Evolutionary conservation across 2,113 vertebrate species (phyloP).

Genomic region (Reinhardtius hippoglossoides): DNA sequence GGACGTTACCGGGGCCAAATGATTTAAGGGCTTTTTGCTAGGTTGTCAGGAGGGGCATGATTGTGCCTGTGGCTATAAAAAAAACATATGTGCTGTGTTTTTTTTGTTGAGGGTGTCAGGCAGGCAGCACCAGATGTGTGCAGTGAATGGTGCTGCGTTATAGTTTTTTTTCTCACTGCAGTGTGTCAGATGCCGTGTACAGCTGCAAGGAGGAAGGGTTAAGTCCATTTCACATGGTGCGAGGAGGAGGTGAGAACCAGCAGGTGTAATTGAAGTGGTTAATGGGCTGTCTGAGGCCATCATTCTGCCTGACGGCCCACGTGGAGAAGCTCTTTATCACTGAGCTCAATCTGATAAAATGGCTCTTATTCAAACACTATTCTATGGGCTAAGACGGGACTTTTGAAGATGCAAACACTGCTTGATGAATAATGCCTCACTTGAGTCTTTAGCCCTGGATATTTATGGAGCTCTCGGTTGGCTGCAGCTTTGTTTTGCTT

Average conservation of each 20-base stretch:
- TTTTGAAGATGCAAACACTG: constrained; percentile 27
- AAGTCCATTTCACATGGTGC: constrained; percentile 59
- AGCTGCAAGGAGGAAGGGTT: constrained; percentile 56
- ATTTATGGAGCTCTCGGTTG: constrained; percentile 23
- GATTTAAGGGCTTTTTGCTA: constrained; percentile 69
- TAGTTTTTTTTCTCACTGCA: constrained; percentile 57
- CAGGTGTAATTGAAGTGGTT: constrained; percentile 69
- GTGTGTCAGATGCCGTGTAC: constrained; percentile 56
- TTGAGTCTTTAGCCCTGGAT: constrained; percentile 7
- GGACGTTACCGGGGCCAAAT: constrained; percentile 67
- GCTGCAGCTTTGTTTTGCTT: constrained; percentile 18
- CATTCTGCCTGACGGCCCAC: constrained; percentile 31
- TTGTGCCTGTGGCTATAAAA: constrained; percentile 71
- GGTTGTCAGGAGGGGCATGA: constrained; percentile 68
- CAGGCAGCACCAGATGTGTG: constrained; percentile 73
- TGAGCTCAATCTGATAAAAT: constrained; percentile 34
- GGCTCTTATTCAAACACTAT: constrained; percentile 6
- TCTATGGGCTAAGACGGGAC: background rate
- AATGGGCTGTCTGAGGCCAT: constrained; percentile 66
- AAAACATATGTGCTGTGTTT: constrained; percentile 68
- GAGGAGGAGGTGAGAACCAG: constrained; percentile 70
- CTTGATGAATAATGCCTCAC: constrained; percentile 24
- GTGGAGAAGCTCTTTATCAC: constrained; percentile 46
- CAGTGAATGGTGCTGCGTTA: constrained; percentile 50
- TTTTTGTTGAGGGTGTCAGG: constrained; percentile 39